Evolutionary conservation across 2,888 invertebrate genomes (phyloP).

Genomic region (Andrena dorsata): DNA sequence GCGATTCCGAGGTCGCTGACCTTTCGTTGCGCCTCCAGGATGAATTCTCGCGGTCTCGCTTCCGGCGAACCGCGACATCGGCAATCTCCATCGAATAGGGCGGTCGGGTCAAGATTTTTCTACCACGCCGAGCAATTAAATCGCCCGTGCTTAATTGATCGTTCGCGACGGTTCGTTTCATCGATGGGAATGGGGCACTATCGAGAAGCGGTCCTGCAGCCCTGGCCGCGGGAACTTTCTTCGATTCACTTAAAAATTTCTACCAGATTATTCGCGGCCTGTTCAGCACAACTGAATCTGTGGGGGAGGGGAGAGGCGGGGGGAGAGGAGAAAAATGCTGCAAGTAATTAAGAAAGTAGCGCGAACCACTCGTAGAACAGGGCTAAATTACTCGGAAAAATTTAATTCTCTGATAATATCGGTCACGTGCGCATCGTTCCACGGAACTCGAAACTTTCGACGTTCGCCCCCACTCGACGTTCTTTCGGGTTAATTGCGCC

Average conservation of each 20-base stretch:
- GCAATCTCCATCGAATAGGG: slow-evolving; percentile 9
- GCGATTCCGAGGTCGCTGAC: neutral
- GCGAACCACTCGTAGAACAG: slow-evolving; percentile 41
- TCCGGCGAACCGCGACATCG: neutral
- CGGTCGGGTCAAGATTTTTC: slow-evolving; percentile 45
- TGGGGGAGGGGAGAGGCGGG: no score
- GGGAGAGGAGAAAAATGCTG: slow-evolving; percentile 33
- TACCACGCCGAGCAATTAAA: slow-evolving; percentile 51
- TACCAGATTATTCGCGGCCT: slow-evolving; percentile 32
- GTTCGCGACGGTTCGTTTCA: slow-evolving; percentile 17
- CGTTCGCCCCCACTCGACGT: slow-evolving; percentile 5
- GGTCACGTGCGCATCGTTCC: slow-evolving; percentile 48
- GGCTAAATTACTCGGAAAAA: slow-evolving; percentile 62
- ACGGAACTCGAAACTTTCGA: slow-evolving; percentile 42
- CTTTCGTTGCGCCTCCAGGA: neutral
- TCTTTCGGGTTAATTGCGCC: slow-evolving; percentile 15
- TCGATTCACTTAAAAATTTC: slow-evolving; percentile 47
- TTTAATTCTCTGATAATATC: slow-evolving; percentile 62
- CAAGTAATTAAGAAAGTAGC: slow-evolving; percentile 61
- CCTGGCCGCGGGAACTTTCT: slow-evolving; percentile 36
- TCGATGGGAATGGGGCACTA: slow-evolving; percentile 28
- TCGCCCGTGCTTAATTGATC: slow-evolving; percentile 56
- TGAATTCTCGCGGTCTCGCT: slow-evolving; percentile 6
- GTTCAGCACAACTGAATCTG: slow-evolving; percentile 34
- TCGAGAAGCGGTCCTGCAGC: neutral